These are phyloP conservation scores for Druon quercuslanigerum DNA, from an alignment of 1,140 invertebrate genomes.

Conservation along the genomic window DNA sequence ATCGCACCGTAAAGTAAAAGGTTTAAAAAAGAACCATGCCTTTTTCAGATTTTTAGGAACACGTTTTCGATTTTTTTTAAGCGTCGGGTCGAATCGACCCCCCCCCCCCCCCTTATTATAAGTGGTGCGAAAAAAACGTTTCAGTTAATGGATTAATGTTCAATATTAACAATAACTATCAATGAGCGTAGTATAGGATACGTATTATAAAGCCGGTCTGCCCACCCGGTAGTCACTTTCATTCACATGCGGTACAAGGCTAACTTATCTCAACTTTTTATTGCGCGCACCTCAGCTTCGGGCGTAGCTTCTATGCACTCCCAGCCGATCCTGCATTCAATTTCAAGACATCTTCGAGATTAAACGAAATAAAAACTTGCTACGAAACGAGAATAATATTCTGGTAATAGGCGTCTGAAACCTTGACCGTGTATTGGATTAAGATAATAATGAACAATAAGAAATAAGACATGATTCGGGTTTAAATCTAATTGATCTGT, in stretches of 20 bases:
- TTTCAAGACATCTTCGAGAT: neutral
- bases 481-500: no score
- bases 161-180: no score
- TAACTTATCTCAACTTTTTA: neutral
- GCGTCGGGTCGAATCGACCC: no score
- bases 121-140: no score
- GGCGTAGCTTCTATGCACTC: neutral
- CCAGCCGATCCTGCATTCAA: neutral
- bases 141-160: no score
- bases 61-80: no score
- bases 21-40: no score
- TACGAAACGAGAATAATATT: neutral
- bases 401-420: neutral
- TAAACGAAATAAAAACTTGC: neutral
- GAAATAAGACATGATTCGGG: neutral
- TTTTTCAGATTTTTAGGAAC: no score
- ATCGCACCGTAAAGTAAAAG: no score
- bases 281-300: neutral
- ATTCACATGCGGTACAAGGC: neutral
- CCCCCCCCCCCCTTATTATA: no score
- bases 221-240: neutral
- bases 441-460: neutral
- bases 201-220: neutral
- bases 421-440: neutral
- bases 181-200: no score